phyloP scores from a whole-genome alignment of 2,888 invertebrate species.

The Entomobrya multifasciata region DNA sequence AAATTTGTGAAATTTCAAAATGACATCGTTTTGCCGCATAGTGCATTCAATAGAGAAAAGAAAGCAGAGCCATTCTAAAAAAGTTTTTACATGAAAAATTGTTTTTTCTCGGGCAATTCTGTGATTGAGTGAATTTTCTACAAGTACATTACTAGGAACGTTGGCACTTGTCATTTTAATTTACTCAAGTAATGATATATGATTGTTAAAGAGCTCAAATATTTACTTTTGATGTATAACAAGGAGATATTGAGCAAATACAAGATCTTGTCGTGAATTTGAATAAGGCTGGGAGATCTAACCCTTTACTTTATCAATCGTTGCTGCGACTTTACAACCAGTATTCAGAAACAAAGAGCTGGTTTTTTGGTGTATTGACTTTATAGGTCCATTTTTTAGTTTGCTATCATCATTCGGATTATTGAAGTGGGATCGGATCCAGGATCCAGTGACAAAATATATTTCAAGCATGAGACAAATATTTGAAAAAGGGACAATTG shows the following conservation, averaged over 20 bases:
- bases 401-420: slow-evolving; percentile 40
- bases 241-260: not conserved
- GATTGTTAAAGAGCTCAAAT: slow-evolving; percentile 19
- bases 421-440: slow-evolving; percentile 56
- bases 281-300: not conserved
- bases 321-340: too few relatives aligned
- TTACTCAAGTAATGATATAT: slow-evolving; percentile 22
- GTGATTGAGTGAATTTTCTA: not conserved
- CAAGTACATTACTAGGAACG: not conserved
- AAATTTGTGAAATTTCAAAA: not conserved
- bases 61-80: too few relatives aligned
- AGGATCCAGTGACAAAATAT: slow-evolving; percentile 49
- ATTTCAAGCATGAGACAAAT: not conserved
- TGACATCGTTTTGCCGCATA: too few relatives aligned
- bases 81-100: not conserved
- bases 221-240: not conserved
- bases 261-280: not conserved
- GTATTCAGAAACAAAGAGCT: too few relatives aligned
- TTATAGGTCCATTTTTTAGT: too few relatives aligned
- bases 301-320: not conserved
- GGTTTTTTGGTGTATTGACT: too few relatives aligned
- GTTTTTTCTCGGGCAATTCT: not conserved
- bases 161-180: slow-evolving; percentile 6
- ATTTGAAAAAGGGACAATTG: slow-evolving; percentile 9
- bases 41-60: too few relatives aligned